A percentile compares a stretch with the other conserved stretches of the same genome.
These are phyloP conservation scores for Craseonycteris thonglongyai DNA, from an alignment of 2,113 vertebrate species.

Conservation along the genomic window DNA sequence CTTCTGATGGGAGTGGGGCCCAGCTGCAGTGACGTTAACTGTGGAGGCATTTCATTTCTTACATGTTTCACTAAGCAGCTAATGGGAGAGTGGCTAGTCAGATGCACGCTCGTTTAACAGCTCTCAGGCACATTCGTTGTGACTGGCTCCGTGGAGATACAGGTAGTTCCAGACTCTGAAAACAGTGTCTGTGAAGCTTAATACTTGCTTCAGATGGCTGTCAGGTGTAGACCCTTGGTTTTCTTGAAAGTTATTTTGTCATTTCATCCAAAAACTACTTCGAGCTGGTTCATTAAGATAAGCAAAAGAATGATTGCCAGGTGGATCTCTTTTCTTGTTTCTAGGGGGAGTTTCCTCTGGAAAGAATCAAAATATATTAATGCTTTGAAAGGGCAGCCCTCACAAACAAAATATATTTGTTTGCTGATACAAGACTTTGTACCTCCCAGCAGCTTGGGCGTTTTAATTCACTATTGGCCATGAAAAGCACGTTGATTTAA, in stretches of 20 bases:
- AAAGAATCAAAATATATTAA: neutral
- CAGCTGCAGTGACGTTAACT: neutral
- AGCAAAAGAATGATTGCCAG: neutral
- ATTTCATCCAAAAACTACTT: neutral
- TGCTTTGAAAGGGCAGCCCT: neutral
- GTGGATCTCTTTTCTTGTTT: neutral
- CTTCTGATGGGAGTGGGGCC: neutral
- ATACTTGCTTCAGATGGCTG: neutral
- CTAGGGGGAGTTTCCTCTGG: neutral
- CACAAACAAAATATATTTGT: neutral
- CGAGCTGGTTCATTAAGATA: neutral
- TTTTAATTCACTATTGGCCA: neutral
- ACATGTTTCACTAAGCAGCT: neutral
- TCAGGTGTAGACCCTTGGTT: neutral
- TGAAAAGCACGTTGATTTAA: neutral
- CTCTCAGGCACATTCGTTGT: neutral
- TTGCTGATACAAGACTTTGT: neutral
- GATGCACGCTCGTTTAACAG: neutral
- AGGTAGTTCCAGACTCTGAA: neutral
- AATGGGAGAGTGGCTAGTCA: neutral
- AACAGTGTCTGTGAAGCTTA: neutral
- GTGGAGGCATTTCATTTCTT: neutral
- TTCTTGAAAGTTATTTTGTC: neutral
- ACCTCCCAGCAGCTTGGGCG: neutral
- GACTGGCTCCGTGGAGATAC: neutral